phyloP scores from a whole-genome alignment of 2,888 invertebrate genomes.

The Cosmia trapezina region DNA sequence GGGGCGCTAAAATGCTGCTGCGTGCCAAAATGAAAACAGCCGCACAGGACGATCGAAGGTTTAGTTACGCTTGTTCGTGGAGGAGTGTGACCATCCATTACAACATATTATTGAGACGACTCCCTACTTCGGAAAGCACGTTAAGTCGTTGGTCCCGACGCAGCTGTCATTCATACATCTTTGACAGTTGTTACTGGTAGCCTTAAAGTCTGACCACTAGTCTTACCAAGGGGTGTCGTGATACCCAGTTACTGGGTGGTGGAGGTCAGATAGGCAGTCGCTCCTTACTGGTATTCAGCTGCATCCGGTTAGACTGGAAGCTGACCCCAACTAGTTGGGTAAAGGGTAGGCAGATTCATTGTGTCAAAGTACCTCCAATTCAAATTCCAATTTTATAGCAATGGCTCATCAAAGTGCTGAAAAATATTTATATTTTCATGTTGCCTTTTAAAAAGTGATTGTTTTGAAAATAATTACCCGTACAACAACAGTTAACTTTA shows the following conservation, averaged over 20 bases:
- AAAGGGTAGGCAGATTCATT: too few relatives aligned
- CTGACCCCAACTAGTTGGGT: too few relatives aligned
- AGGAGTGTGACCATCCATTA: not conserved
- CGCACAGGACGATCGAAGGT: too few relatives aligned
- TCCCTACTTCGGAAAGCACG: not conserved
- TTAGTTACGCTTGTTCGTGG: not conserved
- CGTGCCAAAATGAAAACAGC: not conserved
- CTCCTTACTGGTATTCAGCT: too few relatives aligned
- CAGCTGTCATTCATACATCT: not conserved
- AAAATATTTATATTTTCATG: not conserved
- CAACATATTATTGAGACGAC: not conserved
- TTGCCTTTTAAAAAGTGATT: not conserved
- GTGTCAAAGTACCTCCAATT: not conserved
- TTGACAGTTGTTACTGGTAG: not conserved
- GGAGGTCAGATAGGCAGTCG: not conserved
- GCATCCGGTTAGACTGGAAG: too few relatives aligned
- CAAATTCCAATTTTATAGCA: too few relatives aligned
- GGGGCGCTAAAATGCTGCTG: conserved; percentile 78
- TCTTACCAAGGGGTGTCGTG: not conserved
- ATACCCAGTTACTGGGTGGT: not conserved
- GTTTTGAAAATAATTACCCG: not conserved
- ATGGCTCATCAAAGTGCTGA: not conserved
- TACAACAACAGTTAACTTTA: not conserved
- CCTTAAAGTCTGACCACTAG: not conserved
- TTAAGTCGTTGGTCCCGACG: too few relatives aligned